A percentile compares a stretch with the other conserved stretches of the same genome.
Conservation (phyloP, 37 sponge, comb jelly and placozoan species). For the Cliona cf. orientalis region DNA sequence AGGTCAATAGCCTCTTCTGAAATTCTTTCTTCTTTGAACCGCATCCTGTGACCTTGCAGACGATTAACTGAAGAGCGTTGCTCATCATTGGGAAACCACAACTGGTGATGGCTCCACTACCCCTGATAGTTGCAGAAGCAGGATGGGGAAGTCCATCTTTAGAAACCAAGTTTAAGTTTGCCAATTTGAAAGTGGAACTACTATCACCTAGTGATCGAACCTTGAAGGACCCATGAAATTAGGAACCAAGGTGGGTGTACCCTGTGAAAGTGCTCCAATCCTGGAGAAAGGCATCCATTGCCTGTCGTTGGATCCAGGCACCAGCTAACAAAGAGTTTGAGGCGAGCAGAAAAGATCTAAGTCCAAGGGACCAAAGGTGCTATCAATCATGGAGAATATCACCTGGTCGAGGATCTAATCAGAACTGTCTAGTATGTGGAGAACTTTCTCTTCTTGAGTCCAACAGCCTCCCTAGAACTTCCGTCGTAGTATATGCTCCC, state of each 20-base stretch:
- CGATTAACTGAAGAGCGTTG: constrained; percentile 3
- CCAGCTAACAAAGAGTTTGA: too few relatives aligned
- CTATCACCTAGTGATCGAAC: constrained; percentile 8
- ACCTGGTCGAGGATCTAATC: too few relatives aligned
- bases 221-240: constrained; percentile 26
- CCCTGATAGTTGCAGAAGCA: neutral
- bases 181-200: constrained; percentile 16
- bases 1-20: constrained; percentile 18
- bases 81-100: constrained; percentile 1
- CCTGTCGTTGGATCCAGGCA: too few relatives aligned
- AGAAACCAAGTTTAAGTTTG: constrained; percentile 39
- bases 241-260: constrained; percentile 53
- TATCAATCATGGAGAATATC: too few relatives aligned
- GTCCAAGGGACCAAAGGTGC: too few relatives aligned
- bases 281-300: constrained; percentile 58
- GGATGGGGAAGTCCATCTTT: constrained; percentile 22
- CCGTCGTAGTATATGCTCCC: too few relatives aligned
- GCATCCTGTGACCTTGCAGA: constrained; percentile 33
- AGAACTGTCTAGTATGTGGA: too few relatives aligned
- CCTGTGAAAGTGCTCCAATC: constrained; percentile 21
- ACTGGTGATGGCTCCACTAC: constrained; percentile 3
- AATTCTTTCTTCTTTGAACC: constrained; percentile 12
- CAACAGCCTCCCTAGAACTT: too few relatives aligned
- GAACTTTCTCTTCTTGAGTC: too few relatives aligned
- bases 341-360: too few relatives aligned